These are phyloP conservation scores for Phthorimaea operculella DNA, from an alignment of 1,140 invertebrate genomes.

Conservation along the genomic window DNA sequence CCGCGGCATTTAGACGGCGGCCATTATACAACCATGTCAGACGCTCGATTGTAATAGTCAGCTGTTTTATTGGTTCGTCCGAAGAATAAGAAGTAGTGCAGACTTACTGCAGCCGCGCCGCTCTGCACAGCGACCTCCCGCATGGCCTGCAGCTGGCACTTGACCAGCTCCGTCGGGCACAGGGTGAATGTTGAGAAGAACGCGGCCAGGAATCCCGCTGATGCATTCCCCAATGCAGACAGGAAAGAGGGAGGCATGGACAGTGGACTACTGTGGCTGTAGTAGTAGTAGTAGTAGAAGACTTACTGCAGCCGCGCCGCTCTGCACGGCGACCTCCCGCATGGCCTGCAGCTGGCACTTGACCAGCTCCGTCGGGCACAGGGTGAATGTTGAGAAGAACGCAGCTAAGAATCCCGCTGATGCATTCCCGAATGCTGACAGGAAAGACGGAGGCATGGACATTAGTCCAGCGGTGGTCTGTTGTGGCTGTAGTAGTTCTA, in stretches of 20 bases:
- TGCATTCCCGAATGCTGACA: constrained; percentile 87
- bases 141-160: constrained; percentile 97
- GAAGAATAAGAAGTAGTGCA: no score
- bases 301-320: constrained; percentile 60
- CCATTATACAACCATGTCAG: no score
- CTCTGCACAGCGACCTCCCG: constrained; percentile 77
- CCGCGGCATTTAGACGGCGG: no score
- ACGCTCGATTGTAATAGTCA: no score
- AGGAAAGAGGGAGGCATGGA: no score
- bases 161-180: constrained; percentile 97
- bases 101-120: constrained; percentile 60
- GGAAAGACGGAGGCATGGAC: no score
- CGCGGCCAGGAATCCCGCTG: constrained; percentile 93
- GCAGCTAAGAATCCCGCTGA: constrained; percentile 93
- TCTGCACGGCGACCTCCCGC: constrained; percentile 77
- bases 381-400: constrained; percentile 95
- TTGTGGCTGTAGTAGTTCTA: no score
- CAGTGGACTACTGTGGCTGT: no score
- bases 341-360: constrained; percentile 98
- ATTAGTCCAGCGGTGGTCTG: no score
- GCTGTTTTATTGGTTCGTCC: no score
- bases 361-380: constrained; percentile 97
- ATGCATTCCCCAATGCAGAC: constrained; percentile 84
- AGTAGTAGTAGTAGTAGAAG: no score
- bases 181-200: constrained; percentile 97